These are phyloP conservation scores for Beroe ovata DNA, from an alignment of 37 sponge, comb jelly and placozoan species.

Conservation along the genomic window DNA sequence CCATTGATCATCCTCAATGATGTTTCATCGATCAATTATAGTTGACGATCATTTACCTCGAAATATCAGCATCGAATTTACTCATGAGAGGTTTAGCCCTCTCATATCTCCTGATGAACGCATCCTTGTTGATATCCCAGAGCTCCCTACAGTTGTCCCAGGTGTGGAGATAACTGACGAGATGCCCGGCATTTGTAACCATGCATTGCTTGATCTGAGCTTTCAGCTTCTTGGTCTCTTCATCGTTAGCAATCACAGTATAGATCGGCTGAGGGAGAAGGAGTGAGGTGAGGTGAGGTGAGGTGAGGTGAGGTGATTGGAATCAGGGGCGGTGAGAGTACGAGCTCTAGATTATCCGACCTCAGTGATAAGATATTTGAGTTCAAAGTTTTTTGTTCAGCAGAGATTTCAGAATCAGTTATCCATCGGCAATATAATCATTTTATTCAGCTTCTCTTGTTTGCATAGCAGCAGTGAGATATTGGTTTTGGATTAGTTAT, in stretches of 20 bases:
- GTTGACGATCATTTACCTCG: slow-evolving; percentile 69
- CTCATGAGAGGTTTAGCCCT: slow-evolving; percentile 80
- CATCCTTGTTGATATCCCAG: slow-evolving; percentile 82
- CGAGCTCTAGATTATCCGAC: too few species aligned
- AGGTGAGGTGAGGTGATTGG: neutral
- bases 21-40: too few species aligned
- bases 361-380: too few species aligned
- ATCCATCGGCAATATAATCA: too few species aligned
- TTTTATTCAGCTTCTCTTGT: too few species aligned
- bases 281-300: neutral
- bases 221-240: slow-evolving; percentile 87
- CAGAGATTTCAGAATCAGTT: too few species aligned
- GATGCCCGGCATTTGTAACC: slow-evolving; percentile 70
- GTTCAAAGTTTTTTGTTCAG: too few species aligned
- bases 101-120: slow-evolving; percentile 90
- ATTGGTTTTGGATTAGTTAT: too few species aligned
- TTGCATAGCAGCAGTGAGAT: too few species aligned
- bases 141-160: slow-evolving; percentile 71
- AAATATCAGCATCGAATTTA: slow-evolving; percentile 84
- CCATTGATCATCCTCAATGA: too few species aligned
- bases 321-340: neutral
- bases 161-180: slow-evolving; percentile 68
- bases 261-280: slow-evolving; percentile 73
- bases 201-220: slow-evolving; percentile 75
- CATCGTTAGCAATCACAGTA: slow-evolving; percentile 82